Evolutionary conservation across 2,888 invertebrate species (phyloP).

Genomic region (Polietes domitor): DNA sequence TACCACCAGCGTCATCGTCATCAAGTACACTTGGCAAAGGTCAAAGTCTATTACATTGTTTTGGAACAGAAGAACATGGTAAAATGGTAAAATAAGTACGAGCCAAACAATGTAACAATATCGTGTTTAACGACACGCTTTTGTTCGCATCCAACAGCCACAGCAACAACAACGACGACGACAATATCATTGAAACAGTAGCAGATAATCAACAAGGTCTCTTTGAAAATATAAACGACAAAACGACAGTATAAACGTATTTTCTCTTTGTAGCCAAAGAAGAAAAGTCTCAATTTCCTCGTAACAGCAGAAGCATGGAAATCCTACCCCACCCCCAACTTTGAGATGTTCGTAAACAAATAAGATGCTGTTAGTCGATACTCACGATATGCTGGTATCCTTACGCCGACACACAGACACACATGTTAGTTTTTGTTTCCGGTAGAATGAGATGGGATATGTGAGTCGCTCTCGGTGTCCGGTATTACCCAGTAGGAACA

Average conservation of each 20-base stretch:
- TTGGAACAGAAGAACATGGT: neutral
- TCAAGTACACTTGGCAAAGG: neutral
- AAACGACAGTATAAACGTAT: neutral
- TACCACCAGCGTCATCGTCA: neutral
- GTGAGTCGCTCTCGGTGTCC: neutral
- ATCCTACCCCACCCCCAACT: too few relatives aligned
- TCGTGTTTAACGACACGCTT: neutral
- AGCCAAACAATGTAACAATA: neutral
- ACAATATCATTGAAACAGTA: neutral
- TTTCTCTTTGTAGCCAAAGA: neutral
- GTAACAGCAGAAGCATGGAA: neutral
- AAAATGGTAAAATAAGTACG: neutral
- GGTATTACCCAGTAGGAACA: too few relatives aligned
- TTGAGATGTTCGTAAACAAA: neutral
- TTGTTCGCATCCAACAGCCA: neutral
- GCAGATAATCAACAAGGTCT: neutral
- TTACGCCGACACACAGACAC: neutral
- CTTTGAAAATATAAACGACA: neutral
- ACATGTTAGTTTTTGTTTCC: neutral
- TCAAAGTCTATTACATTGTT: constrained; percentile 6
- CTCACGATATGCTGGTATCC: neutral
- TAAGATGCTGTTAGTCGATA: neutral
- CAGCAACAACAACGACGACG: too few relatives aligned
- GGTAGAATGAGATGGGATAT: neutral
- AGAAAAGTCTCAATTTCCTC: neutral